Evolutionary conservation across 1,140 invertebrate species (phyloP).

Genomic region (Drosophila teissieri): DNA sequence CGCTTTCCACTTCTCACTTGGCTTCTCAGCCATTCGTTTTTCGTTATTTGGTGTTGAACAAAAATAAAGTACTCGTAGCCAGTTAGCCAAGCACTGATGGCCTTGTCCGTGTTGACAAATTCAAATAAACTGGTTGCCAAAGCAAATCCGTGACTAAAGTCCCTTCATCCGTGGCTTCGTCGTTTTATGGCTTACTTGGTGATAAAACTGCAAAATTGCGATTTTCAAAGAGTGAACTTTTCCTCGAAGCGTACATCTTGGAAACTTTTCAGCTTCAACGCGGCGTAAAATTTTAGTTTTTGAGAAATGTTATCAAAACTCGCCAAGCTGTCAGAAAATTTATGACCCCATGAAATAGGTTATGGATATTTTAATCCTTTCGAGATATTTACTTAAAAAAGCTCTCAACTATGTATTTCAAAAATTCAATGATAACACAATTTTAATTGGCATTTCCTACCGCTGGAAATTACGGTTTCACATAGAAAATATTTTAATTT

Average conservation of each 20-base stretch:
- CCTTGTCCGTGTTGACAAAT: slow-evolving; percentile 54
- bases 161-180: slow-evolving; percentile 8
- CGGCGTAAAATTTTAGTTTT: slow-evolving; percentile 1
- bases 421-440: no score
- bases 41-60: slow-evolving; percentile 33
- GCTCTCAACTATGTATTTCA: no score
- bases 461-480: no score
- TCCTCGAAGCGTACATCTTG: not conserved
- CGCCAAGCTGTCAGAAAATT: not conserved
- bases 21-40: slow-evolving; percentile 11
- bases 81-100: slow-evolving; percentile 47
- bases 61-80: slow-evolving; percentile 38
- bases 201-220: slow-evolving; percentile 18
- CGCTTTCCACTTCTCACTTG: not conserved
- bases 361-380: not conserved
- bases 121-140: slow-evolving; percentile 37
- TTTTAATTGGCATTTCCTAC: no score
- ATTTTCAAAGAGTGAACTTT: slow-evolving; percentile 9
- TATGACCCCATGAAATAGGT: not conserved
- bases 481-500: no score
- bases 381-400: not conserved
- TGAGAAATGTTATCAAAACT: not conserved
- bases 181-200: slow-evolving; percentile 17
- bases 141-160: slow-evolving; percentile 12
- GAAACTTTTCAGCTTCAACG: slow-evolving; percentile 1